Conservation (phyloP, 2,797 vertebrate species). For the Intellagama lesueurii region DNA sequence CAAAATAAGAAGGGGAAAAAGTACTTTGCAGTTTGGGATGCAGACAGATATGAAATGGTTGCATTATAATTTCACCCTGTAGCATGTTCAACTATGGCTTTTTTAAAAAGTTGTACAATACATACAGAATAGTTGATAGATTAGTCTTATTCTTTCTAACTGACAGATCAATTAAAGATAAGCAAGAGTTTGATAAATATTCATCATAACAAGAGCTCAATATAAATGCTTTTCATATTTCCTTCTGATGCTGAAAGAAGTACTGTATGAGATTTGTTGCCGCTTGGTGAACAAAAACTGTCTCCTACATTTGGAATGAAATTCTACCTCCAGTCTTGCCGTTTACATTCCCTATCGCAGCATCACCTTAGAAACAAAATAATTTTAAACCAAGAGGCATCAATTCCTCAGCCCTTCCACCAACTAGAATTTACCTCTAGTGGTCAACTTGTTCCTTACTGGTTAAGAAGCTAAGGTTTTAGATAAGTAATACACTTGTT, state of each 20-base stretch:
- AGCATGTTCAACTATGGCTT: neutral
- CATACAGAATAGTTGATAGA: neutral
- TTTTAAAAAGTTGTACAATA: neutral
- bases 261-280: neutral
- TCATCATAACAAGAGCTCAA: neutral
- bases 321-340: neutral
- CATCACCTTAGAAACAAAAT: neutral
- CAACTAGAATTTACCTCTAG: neutral
- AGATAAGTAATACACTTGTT: neutral
- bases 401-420: neutral
- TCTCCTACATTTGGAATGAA: neutral
- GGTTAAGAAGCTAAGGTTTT: neutral
- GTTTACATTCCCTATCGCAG: neutral
- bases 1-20: conserved; percentile 62
- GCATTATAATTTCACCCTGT: neutral
- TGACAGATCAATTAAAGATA: neutral
- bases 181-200: neutral
- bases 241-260: neutral
- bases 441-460: neutral
- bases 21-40: conserved; percentile 21
- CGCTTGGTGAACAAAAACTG: neutral
- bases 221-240: neutral
- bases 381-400: neutral
- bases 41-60: neutral
- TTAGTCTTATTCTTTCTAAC: neutral